Conservation (phyloP, 2,888 invertebrate species). For the Epirrhoe alternata region DNA sequence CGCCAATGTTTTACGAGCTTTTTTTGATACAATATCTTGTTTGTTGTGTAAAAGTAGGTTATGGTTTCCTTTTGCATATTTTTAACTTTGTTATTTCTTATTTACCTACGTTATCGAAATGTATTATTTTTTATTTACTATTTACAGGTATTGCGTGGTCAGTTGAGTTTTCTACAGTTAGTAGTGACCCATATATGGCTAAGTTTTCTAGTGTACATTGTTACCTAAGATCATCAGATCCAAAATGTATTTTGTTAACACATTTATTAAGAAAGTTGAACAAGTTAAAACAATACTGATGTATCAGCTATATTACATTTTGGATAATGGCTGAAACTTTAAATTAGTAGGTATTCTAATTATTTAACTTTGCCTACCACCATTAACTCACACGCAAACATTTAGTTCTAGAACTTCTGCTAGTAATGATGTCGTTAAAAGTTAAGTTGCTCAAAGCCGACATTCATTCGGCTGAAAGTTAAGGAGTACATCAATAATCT, state of each 20-base stretch:
- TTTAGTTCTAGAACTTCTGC: not conserved
- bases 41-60: not conserved
- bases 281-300: not conserved
- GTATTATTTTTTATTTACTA: too few species aligned
- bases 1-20: not conserved
- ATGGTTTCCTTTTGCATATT: not conserved
- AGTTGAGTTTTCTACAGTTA: too few species aligned
- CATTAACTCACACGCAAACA: conserved; percentile 5
- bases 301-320: not conserved
- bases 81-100: not conserved
- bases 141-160: too few species aligned
- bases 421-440: conserved; percentile 7
- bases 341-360: not conserved
- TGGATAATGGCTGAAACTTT: not conserved
- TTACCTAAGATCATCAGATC: too few species aligned
- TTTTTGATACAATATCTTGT: not conserved
- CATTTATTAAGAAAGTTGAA: not conserved
- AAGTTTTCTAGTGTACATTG: too few species aligned
- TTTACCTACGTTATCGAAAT: too few species aligned
- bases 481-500: conserved; percentile 4
- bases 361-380: conserved; percentile 4
- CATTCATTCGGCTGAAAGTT: conserved; percentile 2
- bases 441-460: conserved; percentile 3
- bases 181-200: too few species aligned
- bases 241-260: not conserved